A percentile compares a stretch with the other conserved stretches of the same genome.
Conservation (phyloP, 2,888 invertebrate genomes). For the Tridacna gigas region DNA sequence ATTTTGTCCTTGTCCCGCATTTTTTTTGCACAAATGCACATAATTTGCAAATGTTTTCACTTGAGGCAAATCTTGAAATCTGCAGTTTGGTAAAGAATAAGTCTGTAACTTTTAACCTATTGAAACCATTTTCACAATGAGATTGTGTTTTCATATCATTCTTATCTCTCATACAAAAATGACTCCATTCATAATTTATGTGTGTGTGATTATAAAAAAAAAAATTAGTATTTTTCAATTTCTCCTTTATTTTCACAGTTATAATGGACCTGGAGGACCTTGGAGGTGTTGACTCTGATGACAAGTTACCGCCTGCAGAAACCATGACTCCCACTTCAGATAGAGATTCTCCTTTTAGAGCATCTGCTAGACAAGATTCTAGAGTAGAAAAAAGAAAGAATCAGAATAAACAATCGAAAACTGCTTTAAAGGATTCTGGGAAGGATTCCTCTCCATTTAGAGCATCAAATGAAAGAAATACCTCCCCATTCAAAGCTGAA, state of each 20-base stretch:
- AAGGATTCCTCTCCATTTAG: slow-evolving; percentile 44
- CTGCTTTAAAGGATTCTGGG: slow-evolving; percentile 17
- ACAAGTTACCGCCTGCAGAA: slow-evolving; percentile 35
- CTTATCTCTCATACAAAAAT: no score
- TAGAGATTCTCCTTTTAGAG: slow-evolving; percentile 49
- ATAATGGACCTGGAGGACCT: slow-evolving; percentile 67
- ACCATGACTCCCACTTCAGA: slow-evolving; percentile 28
- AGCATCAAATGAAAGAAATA: slow-evolving; percentile 31
- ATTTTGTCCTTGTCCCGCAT: no score
- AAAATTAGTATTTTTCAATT: not conserved
- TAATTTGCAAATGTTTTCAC: no score
- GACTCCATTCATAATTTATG: no score
- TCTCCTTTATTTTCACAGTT: slow-evolving; percentile 55
- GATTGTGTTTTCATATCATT: no score
- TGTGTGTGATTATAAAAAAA: no score
- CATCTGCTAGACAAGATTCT: slow-evolving; percentile 42
- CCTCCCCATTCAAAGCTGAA: slow-evolving; percentile 33
- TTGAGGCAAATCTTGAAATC: no score
- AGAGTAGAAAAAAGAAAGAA: slow-evolving; percentile 39
- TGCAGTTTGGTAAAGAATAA: no score
- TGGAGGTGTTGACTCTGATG: slow-evolving; percentile 44
- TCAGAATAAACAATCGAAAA: slow-evolving; percentile 19
- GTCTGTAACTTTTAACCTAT: no score
- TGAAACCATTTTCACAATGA: no score
- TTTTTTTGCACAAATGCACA: no score